These are phyloP conservation scores for Xiphias gladius DNA, from an alignment of 2,113 vertebrate species.

Conservation along the genomic window DNA sequence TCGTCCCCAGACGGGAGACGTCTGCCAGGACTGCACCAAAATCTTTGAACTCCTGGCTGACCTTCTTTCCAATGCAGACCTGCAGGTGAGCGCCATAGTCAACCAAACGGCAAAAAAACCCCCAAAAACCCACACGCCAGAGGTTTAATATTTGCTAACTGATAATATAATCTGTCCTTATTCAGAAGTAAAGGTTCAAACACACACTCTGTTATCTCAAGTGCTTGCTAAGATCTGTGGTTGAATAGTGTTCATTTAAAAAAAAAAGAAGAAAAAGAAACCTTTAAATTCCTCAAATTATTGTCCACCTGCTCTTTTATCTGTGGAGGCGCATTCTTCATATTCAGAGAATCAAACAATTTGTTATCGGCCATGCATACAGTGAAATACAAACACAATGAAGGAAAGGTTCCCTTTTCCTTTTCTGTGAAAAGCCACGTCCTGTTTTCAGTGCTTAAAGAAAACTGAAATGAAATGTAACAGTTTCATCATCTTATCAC, in stretches of 20 bases:
- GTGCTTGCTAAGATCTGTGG: not conserved
- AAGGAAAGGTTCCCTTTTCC: not conserved
- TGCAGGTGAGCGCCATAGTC: slow-evolving; percentile 75
- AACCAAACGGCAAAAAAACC: slow-evolving; percentile 9
- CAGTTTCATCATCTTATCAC: not conserved
- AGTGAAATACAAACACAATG: not conserved
- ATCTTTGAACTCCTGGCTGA: slow-evolving; percentile 80
- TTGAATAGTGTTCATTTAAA: slow-evolving; percentile 13
- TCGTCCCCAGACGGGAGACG: slow-evolving; percentile 71
- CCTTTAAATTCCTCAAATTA: not conserved
- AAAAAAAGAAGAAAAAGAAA: too few relatives aligned
- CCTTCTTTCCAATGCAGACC: slow-evolving; percentile 74
- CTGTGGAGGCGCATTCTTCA: slow-evolving; percentile 34
- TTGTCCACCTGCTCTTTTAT: slow-evolving; percentile 26
- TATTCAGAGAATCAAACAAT: slow-evolving; percentile 32
- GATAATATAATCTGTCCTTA: slow-evolving; percentile 35
- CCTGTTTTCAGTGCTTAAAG: slow-evolving; percentile 26
- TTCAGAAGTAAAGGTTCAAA: slow-evolving; percentile 17
- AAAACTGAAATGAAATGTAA: slow-evolving; percentile 56
- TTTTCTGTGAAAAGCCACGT: slow-evolving; percentile 20
- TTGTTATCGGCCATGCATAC: not conserved
- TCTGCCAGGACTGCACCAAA: slow-evolving; percentile 82
- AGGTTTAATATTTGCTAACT: slow-evolving; percentile 33
- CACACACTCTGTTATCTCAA: not conserved
- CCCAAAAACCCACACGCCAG: slow-evolving; percentile 41